Evolutionary conservation across 2,113 vertebrate species (phyloP), one percentile per base, ranked within the genome.

Genomic region (Onychostoma macrolepis): DNA sequence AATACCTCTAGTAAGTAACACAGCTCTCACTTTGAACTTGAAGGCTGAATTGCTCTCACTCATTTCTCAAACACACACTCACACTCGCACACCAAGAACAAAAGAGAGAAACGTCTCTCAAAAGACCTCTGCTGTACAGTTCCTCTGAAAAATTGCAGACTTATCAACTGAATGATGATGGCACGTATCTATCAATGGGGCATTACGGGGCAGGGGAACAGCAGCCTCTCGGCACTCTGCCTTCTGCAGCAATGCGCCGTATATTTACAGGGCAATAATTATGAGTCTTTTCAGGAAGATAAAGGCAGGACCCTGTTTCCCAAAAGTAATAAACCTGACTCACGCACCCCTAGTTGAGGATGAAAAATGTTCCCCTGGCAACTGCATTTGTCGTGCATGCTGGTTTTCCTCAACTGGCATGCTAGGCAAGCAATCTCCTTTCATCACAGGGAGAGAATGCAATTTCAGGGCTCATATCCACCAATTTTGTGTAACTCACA

Each of bases 321-420:
- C 86, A 88, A 86, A 89, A 88, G 89, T 88, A 89, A 88, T 89
- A 89, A 89, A 88, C 86, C 77, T 86, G 84, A 80, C 80, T 84
- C 80, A 88, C 76, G 30, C 69, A 77, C 84, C 78, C 76, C 84
- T 86, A 43, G 84, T 86, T 88, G 74, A 77, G 75, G 74, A 86
- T 89, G 86, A 87, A 63, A 80, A 88, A 89, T 89, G 84, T 86
- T 89, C 80, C 74, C 83, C 50, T 80, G 84, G 84, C 74, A 86
- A 80, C 84, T 75, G 43, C 77, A 58, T 53, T 61, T 85, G 77
- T 85, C 79, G 83, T 75, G 75, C 71, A 82, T 63, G 85, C 78
- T 87, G 85, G 85, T 80, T 83, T 83, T 84, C 69, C 69, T 74
- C 69, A 56, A 74, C 82, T 58, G 65, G 80, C 86, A 38, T 87